Conservation (phyloP, 2,888 invertebrate genomes). For the Thera obeliscata region DNA sequence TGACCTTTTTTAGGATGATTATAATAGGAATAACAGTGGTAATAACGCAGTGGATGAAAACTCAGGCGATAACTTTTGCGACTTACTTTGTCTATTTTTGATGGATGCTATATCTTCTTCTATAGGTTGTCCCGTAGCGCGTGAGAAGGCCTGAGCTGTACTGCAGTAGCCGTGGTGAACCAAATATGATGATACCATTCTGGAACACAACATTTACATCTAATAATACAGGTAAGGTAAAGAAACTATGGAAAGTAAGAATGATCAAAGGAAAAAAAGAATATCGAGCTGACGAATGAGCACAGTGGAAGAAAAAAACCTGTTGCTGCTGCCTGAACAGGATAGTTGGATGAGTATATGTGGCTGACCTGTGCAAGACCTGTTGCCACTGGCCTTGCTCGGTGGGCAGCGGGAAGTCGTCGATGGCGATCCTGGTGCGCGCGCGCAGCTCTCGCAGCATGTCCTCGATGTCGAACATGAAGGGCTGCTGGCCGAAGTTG, state of each 20-base stretch:
- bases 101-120: conserved; percentile 97
- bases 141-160: conserved; percentile 97
- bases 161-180: conserved; percentile 99
- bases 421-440: conserved; percentile 92
- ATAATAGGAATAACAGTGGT: too few species aligned
- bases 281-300: too few species aligned
- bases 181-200: conserved; percentile 98
- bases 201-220: conserved; percentile 66
- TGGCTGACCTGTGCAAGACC: conserved; percentile 92
- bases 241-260: too few species aligned
- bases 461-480: conserved; percentile 98
- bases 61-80: too few species aligned
- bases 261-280: too few species aligned
- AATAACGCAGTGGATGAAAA: too few species aligned
- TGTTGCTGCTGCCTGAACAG: too few species aligned
- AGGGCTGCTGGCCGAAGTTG: conserved; percentile 99
- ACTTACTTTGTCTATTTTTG: conserved; percentile 97
- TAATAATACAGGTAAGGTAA: too few species aligned
- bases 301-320: too few species aligned
- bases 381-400: conserved; percentile 96
- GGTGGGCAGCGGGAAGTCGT: conserved; percentile 93
- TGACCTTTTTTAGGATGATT: too few species aligned
- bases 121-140: conserved; percentile 94
- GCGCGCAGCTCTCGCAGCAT: conserved; percentile 96
- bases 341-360: too few species aligned